Base-by-base conservation (phyloP, 2,888 invertebrate genomes). In the Tiliacea citrago region DNA sequence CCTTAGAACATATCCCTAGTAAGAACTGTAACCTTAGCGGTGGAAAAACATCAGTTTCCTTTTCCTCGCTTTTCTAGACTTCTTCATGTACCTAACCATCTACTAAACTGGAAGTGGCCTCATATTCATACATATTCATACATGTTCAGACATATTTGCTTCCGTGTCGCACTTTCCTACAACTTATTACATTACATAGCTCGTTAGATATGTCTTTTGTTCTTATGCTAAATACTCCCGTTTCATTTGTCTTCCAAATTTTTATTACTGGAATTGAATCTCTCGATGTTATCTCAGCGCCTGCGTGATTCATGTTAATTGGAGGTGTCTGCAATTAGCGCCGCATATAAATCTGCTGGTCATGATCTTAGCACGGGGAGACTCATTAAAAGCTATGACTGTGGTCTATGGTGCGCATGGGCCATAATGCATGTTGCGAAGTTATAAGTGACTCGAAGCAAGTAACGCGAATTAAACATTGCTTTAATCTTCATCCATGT, bases 311-410 rank as follows among this genome's bases (percentile, higher is more conserved):
- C 35, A 57, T 68, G 79, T 35, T 81, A 79, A 70, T 81, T 73
- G 58, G 42, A 67, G 45, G 12, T 29, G 61, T 29, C 47, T 67
- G 63, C 63, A 73, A 81, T 81, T 70, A 83, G 39, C 58, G 29
- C 42, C n/a, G 47, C 60, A 21, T 68, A 51, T 45, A 61, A 39
- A 69, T 79, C 55, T 65, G 69, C 63, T 47, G 53, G 47, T 81
- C 73, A 65, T 70, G 69, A 73, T 79, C 66, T 82, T 66, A 75
- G 57, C 62, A 58, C 18, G 21, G 66, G 39, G 57, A 47, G 51
- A 29, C 47, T 70, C 73, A 53, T 81, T 79, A 73, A 60, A 83
- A 57, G 16, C 29, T 83, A 67, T 73, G 79, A 77, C 68, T 66
- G 58, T 24, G 55, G 55, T 49, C 16, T 62, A 62, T 62, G 72